Base-by-base conservation (phyloP, 1,140 invertebrate species). In the Polyergus mexicanus region DNA sequence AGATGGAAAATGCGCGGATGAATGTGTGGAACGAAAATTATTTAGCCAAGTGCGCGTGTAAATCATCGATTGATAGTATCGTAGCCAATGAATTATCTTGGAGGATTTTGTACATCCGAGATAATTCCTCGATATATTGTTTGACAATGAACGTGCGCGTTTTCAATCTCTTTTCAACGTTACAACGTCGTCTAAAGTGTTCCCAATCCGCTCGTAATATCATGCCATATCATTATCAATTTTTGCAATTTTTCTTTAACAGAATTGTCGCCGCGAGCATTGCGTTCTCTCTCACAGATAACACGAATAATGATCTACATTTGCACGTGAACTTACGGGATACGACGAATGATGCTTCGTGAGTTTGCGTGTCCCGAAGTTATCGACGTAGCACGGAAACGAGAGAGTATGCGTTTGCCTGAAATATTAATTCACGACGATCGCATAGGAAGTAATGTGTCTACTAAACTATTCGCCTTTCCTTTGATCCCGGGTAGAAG, bases 1-100 rank as follows among this genome's bases (percentile, higher is more conserved):
- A 1, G 28, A 41, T 44, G 69, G 25, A 1, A 22, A 54, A 81
- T 22, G 77, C 35, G 35, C 13, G 35, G 0, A 1, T 81, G 72
- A 78, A 88, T 88, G 1, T 28, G 65, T 83, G 58, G 76, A 86
- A 58, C 78, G 47, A 88, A 86, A 89, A 78, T 88, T 76, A 76
- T 88, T 84, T 72, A 66, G 51, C 38, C 28, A 25, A 68, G 58
- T 69, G 51, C 32, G 22, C 68, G 19, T 51, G 41, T 72, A 75
- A 62, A 58, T 89, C 35, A 32, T 60, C 76, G 78, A 86, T 62
- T 86, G 78, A 84, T 54, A 22, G 47, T 66, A 81, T 71, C 58
- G 68, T 80, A 7, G 75, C 54, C 32, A 85, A 71, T 60, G 68
- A 85, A 83, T 66, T 62, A 62, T 28, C 11, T 74, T 86, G 28